phyloP scores from a whole-genome alignment of 2,797 vertebrate species.

The Tragopan temminckii region DNA sequence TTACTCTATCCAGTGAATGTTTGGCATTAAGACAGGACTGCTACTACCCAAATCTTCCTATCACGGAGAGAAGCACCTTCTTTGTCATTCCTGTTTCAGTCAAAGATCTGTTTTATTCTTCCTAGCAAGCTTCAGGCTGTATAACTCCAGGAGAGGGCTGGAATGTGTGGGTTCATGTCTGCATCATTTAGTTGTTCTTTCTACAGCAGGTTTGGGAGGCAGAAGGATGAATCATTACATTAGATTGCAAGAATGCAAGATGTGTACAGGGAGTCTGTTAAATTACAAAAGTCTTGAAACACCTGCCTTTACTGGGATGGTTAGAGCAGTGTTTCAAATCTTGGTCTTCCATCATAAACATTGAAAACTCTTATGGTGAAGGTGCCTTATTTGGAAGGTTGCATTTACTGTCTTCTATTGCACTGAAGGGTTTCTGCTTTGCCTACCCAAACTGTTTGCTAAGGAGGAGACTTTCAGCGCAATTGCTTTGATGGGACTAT shows the following conservation, averaged over 20 bases:
- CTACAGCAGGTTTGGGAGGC: neutral
- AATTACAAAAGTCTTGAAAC: neutral
- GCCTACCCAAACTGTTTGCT: neutral
- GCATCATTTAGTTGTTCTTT: neutral
- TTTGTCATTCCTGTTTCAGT: neutral
- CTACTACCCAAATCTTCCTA: neutral
- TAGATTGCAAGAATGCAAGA: neutral
- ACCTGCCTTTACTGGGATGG: neutral
- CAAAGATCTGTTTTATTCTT: neutral
- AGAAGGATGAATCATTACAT: neutral
- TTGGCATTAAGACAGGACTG: neutral
- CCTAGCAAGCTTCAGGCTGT: neutral
- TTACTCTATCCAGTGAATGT: neutral
- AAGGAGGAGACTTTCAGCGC: neutral
- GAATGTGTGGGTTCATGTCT: rapidly evolving
- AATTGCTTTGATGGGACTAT: neutral
- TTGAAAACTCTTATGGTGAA: neutral
- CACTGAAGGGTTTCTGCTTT: neutral
- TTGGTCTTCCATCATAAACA: neutral
- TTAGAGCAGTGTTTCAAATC: neutral
- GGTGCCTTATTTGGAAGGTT: neutral
- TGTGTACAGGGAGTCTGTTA: neutral
- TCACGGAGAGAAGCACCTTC: neutral
- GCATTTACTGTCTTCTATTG: neutral
- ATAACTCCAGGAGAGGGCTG: neutral